These are phyloP conservation scores for Drosophila atroscutellata DNA, from an alignment of 2,888 invertebrate genomes.

Conservation along the genomic window DNA sequence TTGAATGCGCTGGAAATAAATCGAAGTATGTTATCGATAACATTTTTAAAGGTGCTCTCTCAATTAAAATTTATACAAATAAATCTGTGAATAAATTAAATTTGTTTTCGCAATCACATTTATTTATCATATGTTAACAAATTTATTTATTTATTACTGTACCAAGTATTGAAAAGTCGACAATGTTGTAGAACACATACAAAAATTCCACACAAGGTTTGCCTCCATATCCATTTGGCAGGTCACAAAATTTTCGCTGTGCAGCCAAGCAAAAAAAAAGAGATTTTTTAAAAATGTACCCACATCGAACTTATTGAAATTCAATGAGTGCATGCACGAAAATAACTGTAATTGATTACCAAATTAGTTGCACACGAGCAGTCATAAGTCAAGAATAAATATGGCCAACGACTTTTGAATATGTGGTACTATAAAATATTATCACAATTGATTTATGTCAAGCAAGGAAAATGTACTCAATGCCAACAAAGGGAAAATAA, in stretches of 20 bases:
- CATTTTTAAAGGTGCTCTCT: too few species aligned
- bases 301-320: slow-evolving; percentile 54
- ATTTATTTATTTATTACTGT: not conserved
- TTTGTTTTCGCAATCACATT: not conserved
- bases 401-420: slow-evolving; percentile 39
- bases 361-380: slow-evolving; percentile 64
- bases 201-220: slow-evolving; percentile 26
- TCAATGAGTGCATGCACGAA: slow-evolving; percentile 43
- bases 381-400: slow-evolving; percentile 46
- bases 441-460: slow-evolving; percentile 68
- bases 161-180: not conserved
- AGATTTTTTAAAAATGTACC: slow-evolving; percentile 16
- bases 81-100: not conserved
- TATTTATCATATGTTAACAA: not conserved
- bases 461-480: slow-evolving; percentile 39
- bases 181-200: not conserved
- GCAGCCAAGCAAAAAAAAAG: slow-evolving; percentile 17
- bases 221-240: slow-evolving; percentile 1
- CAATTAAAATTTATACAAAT: too few species aligned
- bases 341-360: slow-evolving; percentile 66
- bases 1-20: slow-evolving; percentile 13
- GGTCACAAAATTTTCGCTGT: slow-evolving; percentile 26
- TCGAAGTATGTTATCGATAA: too few species aligned
- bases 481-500: slow-evolving; percentile 30
- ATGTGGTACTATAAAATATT: slow-evolving; percentile 41